Conservation (phyloP, 2,113 vertebrate species). For the Psilopogon haemacephalus region DNA sequence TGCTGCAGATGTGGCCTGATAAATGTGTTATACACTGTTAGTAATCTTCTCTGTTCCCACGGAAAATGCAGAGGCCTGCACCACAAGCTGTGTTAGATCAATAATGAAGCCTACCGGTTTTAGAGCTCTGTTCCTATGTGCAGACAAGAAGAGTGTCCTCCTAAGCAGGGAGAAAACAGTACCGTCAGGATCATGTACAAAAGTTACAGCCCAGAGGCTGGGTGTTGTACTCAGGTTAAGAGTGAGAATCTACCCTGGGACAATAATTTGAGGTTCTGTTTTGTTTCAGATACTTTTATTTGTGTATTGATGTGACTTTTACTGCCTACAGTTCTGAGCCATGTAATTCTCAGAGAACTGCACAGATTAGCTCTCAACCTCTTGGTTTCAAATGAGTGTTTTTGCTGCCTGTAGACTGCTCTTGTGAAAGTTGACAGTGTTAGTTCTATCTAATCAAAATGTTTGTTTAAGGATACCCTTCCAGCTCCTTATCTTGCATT, state of each 20-base stretch:
- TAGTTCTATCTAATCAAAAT: constrained; percentile 7
- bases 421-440: background rate
- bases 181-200: background rate
- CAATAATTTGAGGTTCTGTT: background rate
- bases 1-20: background rate
- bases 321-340: background rate
- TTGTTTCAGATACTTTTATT: background rate
- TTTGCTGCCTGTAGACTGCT: background rate
- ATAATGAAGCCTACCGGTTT: background rate
- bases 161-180: background rate
- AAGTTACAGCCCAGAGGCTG: background rate
- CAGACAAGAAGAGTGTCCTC: background rate
- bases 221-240: background rate
- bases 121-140: background rate
- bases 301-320: background rate
- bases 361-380: background rate
- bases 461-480: constrained; percentile 12
- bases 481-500: background rate
- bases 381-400: background rate
- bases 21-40: background rate
- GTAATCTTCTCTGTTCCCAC: background rate
- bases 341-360: background rate
- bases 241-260: background rate
- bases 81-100: background rate
- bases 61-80: background rate